Base-by-base conservation (phyloP, 2,888 invertebrate genomes). In the Himalopsyche anomala region DNA sequence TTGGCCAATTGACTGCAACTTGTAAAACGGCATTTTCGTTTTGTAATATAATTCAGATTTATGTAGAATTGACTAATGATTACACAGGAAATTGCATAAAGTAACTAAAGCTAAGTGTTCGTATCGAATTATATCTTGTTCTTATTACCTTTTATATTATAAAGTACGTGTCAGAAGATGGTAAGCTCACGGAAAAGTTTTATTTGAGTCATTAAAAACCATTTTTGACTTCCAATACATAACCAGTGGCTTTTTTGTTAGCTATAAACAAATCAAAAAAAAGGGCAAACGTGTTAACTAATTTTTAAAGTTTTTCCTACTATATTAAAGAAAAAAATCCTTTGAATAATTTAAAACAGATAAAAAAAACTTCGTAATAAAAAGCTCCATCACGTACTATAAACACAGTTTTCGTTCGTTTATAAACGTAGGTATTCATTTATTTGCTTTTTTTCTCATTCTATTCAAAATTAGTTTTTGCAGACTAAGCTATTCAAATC, bases 401-500 rank as follows among this genome's bases (percentile, higher is more conserved):
- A 38, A 74, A 74, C 36, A 74, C 38, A 74, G 74, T 74, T 51
- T 15, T 51, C 15, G 51, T 51, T 74, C 36, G 15, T 36, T 36
- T 69, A 11, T 28, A 6, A 69, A 74, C 36, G 74, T 15, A 28
- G 28, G 28, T 28, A 36, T 74, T 74, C 11, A 36, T 74, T 74
- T 74, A 74, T 74, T 74, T 38, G 74, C 15, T 74, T 38, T 74
- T 36, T 19, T 74, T 4, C 36, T 19, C 74, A 15, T 74, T 74
- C 15, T 36, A 38, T 38, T 74, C 36, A 36, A 74, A 74, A 74
- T 74, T 19, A 74, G 74, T 74, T 74, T 74, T 74, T 12, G 12
- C 74, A 74, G 28, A 28, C 62, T 62, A 15, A 74, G 74, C 36
- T 74, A 38, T 74, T 74, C 62, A 36, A 74, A 74, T 74, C 36